Evolutionary conservation across 2,113 vertebrate genomes (phyloP).

Genomic region (Phaethon lepturus): DNA sequence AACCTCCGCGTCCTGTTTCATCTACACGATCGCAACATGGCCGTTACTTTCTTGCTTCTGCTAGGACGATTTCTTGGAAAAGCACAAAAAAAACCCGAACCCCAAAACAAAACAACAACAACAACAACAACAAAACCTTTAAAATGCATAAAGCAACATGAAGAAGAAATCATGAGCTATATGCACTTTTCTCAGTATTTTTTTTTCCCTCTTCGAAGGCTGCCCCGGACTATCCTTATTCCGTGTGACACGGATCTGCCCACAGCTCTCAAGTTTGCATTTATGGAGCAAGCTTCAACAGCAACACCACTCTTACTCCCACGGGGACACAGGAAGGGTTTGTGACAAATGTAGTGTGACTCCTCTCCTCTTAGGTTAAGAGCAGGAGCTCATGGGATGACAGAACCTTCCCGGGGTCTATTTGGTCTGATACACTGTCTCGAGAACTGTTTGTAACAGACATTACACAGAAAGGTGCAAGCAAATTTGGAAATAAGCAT

Average conservation of each 20-base stretch:
- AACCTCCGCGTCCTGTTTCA: accelerated
- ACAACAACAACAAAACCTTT: not conserved
- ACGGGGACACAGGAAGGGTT: accelerated
- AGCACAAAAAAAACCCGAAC: not conserved
- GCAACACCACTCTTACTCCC: not conserved
- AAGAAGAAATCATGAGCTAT: not conserved
- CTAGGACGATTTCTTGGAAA: not conserved
- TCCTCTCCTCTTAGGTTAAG: not conserved
- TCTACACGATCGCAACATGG: accelerated
- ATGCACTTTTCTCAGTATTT: not conserved
- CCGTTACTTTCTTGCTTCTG: accelerated
- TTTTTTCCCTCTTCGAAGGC: not conserved
- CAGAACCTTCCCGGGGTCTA: not conserved
- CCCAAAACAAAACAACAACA: not conserved
- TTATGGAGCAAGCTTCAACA: not conserved
- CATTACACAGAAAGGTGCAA: not conserved
- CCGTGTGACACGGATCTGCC: not conserved
- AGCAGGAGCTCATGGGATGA: not conserved
- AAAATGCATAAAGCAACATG: no score
- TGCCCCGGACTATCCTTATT: not conserved
- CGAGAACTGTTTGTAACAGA: not conserved
- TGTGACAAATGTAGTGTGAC: not conserved
- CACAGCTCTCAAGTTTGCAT: not conserved
- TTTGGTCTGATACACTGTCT: not conserved
- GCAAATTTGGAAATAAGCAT: not conserved